phyloP scores from a whole-genome alignment of 2,888 invertebrate genomes.

The Enoplolaimus lenunculus region DNA sequence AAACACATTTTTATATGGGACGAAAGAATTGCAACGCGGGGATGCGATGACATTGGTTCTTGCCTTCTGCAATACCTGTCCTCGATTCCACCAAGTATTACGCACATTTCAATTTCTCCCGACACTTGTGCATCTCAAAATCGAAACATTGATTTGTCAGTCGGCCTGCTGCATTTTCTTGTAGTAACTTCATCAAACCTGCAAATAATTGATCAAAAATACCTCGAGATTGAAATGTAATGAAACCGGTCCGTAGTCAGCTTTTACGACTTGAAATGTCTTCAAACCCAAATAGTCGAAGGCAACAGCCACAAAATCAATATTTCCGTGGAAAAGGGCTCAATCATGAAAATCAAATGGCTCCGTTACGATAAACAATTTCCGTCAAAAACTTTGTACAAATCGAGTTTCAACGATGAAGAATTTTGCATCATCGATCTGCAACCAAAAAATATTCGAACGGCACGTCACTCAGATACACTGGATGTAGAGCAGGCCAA shows the following conservation, averaged over 20 bases:
- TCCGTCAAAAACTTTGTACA: neutral
- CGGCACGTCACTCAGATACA: neutral
- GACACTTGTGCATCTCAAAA: neutral
- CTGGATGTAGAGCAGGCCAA: neutral
- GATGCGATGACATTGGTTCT: neutral
- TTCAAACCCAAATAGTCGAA: neutral
- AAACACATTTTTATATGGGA: constrained; percentile 10
- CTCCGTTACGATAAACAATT: neutral
- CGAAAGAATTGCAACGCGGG: neutral
- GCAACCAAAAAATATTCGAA: neutral
- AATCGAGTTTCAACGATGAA: neutral
- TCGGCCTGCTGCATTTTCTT: neutral
- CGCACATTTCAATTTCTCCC: neutral
- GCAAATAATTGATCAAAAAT: neutral
- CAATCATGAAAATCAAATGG: neutral
- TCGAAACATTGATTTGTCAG: neutral
- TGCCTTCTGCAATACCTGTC: neutral
- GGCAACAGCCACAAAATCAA: neutral
- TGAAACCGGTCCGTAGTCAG: too few relatives aligned
- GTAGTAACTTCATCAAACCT: neutral
- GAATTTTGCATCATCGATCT: neutral
- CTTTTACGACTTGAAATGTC: neutral
- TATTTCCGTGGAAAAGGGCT: neutral
- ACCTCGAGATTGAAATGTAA: neutral
- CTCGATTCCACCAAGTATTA: neutral